phyloP scores from a whole-genome alignment of 2,797 vertebrate species.

The Neopelma chrysocephalum region DNA sequence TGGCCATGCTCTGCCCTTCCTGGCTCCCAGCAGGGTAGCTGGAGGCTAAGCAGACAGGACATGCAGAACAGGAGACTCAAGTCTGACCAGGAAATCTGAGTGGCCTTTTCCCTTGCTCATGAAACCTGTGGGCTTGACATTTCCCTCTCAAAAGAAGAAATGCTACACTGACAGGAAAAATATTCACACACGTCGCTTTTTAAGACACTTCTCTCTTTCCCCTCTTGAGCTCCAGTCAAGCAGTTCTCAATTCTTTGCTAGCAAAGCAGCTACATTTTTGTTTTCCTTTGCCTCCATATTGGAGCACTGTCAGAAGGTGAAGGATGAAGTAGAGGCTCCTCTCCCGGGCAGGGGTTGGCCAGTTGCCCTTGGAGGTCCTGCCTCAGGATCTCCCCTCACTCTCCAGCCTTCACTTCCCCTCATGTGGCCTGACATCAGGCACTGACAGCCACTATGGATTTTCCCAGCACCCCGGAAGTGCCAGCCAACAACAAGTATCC shows the following conservation, averaged over 20 bases:
- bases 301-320: neutral
- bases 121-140: neutral
- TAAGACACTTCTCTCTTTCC: neutral
- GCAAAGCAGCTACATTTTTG: neutral
- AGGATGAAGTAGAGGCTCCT: neutral
- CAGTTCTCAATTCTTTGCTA: neutral
- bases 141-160: constrained; percentile 35
- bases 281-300: neutral
- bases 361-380: neutral
- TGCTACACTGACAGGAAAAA: neutral
- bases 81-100: neutral
- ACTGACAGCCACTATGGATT: neutral
- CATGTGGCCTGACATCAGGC: neutral
- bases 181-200: neutral
- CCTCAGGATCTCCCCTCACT: neutral
- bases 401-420: neutral
- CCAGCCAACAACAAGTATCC: neutral
- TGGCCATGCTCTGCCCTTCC: neutral
- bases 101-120: neutral
- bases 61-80: neutral
- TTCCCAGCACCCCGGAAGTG: neutral
- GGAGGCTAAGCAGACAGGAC: neutral
- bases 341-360: neutral
- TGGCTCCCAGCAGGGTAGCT: neutral
- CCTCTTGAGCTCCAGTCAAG: fast-evolving